These are phyloP conservation scores for Galeopterus variegatus DNA, from an alignment of 2,113 vertebrate species.

Conservation along the genomic window DNA sequence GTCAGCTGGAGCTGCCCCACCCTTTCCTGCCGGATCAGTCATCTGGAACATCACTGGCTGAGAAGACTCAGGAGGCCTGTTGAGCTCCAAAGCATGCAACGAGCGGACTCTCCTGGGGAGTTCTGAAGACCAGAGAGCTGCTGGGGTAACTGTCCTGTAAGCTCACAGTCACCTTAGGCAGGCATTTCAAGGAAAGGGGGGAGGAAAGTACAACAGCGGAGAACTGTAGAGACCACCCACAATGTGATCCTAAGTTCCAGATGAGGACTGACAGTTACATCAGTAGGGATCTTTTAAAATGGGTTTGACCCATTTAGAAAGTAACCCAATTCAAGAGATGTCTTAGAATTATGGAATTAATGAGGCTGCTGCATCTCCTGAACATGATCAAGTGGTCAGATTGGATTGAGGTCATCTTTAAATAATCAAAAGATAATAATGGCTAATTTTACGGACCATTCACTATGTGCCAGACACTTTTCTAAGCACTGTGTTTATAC, in stretches of 20 bases:
- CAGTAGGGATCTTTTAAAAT: constrained; percentile 15
- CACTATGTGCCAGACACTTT: background rate
- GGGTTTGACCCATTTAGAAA: background rate
- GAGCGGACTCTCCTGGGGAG: constrained; percentile 21
- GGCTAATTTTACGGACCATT: constrained; percentile 44
- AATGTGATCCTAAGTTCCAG: background rate
- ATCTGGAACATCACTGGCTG: background rate
- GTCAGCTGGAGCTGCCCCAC: background rate
- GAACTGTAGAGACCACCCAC: background rate
- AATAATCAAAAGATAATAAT: constrained; percentile 11
- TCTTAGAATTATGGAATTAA: constrained; percentile 49
- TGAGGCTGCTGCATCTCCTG: background rate
- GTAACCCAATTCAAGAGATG: background rate
- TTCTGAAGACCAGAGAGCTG: background rate
- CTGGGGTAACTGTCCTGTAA: background rate
- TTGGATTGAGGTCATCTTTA: background rate
- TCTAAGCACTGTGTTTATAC: constrained; percentile 33
- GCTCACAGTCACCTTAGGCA: background rate
- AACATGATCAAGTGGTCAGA: background rate
- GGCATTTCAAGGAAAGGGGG: background rate
- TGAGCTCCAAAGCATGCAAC: background rate
- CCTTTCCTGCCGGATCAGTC: constrained; percentile 65
- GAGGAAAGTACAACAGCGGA: background rate
- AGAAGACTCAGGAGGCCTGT: background rate
- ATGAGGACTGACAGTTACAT: background rate